phyloP scores from a whole-genome alignment of 64 coral and sea anemone species.

The Trachythela sp. region DNA sequence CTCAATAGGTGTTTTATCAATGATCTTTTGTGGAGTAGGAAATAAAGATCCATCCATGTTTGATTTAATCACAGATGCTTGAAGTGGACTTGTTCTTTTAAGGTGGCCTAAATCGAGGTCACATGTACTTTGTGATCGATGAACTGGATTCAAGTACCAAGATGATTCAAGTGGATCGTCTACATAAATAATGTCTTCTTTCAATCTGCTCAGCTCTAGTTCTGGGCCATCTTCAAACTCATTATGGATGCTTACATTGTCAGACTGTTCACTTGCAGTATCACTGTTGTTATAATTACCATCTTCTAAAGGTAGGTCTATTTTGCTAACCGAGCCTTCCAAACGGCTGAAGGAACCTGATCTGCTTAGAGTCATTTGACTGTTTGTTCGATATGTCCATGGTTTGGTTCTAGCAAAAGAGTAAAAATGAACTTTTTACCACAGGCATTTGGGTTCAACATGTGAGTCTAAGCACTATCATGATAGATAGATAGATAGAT shows the following conservation, averaged over 20 bases:
- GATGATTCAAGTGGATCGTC: not conserved
- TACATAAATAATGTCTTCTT: not conserved
- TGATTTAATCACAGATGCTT: not conserved
- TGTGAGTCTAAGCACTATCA: no score
- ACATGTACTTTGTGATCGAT: not conserved
- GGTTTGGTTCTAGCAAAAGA: not conserved
- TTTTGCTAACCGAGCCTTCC: not conserved
- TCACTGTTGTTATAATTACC: not conserved
- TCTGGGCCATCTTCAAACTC: not conserved
- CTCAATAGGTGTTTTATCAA: conserved; percentile 5
- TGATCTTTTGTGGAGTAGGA: not conserved
- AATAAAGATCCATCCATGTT: not conserved
- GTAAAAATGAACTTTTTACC: not conserved
- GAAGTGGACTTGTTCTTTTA: not conserved
- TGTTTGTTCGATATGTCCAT: not conserved
- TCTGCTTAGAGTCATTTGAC: not conserved
- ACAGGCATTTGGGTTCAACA: no score
- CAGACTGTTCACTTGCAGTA: not conserved
- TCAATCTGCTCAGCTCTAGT: not conserved
- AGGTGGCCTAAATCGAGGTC: not conserved
- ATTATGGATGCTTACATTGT: not conserved
- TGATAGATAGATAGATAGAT: no score
- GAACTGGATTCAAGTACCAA: conserved; percentile 5
- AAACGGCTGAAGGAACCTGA: not conserved
- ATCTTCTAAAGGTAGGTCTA: not conserved